Evolutionary conservation across 2,888 invertebrate genomes (phyloP).

Genomic region (Drosophila mercatorum): DNA sequence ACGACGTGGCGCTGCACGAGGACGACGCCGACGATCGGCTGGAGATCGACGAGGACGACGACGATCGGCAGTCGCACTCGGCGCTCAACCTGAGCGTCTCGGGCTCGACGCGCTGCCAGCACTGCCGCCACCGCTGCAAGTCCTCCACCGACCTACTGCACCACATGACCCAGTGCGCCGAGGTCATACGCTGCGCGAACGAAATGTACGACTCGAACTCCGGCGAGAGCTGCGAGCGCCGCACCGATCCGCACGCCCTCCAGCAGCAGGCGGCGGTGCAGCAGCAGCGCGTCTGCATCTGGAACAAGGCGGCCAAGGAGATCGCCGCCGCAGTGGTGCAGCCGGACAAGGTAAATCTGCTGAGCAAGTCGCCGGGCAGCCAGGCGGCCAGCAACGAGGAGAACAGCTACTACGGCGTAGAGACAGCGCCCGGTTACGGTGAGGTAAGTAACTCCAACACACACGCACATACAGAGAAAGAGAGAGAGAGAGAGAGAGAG

Average conservation of each 20-base stretch:
- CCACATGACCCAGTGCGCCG: slow-evolving; percentile 90
- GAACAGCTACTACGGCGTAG: slow-evolving; percentile 85
- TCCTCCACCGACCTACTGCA: slow-evolving; percentile 91
- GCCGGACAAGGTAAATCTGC: slow-evolving; percentile 44
- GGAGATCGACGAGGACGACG: slow-evolving; percentile 82
- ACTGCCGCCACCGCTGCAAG: slow-evolving; percentile 94
- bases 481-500: background rate
- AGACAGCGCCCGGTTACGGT: slow-evolving; percentile 86
- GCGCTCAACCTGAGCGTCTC: slow-evolving; percentile 85
- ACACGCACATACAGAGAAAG: background rate
- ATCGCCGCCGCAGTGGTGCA: slow-evolving; percentile 59
- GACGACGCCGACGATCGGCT: slow-evolving; percentile 78
- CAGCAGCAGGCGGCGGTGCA: slow-evolving; percentile 85
- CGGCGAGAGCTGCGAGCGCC: slow-evolving; percentile 81
- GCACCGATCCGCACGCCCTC: slow-evolving; percentile 58
- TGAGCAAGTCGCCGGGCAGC: slow-evolving; percentile 58
- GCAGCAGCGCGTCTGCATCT: slow-evolving; percentile 92
- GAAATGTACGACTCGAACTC: slow-evolving; percentile 84
- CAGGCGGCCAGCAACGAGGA: slow-evolving; percentile 80
- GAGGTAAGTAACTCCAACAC: slow-evolving; percentile 78
- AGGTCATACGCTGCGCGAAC: slow-evolving; percentile 84
- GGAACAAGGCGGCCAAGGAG: slow-evolving; percentile 88
- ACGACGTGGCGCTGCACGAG: slow-evolving; percentile 76
- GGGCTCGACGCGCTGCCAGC: slow-evolving; percentile 92
- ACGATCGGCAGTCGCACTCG: slow-evolving; percentile 83